These are phyloP conservation scores for Varanus komodoensis DNA, from an alignment of 2,113 vertebrate species.

Conservation along the genomic window DNA sequence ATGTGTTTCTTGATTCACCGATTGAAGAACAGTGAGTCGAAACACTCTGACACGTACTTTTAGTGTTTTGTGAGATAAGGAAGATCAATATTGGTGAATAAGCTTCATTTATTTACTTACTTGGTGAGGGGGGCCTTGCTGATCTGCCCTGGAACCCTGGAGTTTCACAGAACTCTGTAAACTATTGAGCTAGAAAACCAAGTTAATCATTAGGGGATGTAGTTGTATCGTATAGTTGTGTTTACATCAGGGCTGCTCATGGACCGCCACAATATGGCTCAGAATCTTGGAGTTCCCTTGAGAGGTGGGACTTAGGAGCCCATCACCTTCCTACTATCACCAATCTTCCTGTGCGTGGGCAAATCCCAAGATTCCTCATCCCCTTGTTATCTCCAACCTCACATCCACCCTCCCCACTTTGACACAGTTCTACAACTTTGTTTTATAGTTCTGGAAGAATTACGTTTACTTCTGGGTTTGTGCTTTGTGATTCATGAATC, in stretches of 20 bases:
- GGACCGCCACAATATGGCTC: no score
- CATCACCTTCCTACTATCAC: no score
- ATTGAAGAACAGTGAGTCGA: neutral
- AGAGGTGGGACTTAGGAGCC: no score
- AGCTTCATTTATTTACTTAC: no score
- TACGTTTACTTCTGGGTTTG: neutral
- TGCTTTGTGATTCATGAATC: no score
- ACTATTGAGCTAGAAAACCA: neutral
- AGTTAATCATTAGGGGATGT: neutral
- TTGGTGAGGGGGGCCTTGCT: neutral
- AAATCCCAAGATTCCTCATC: no score
- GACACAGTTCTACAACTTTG: no score
- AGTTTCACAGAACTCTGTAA: neutral
- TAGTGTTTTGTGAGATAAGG: no score
- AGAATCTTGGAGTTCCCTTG: no score
- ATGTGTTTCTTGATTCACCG: neutral
- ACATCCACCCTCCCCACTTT: no score
- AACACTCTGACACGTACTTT: neutral
- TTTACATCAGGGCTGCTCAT: neutral
- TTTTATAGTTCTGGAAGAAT: neutral
- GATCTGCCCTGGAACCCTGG: neutral
- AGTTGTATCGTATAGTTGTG: neutral
- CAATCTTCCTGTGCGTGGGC: no score
- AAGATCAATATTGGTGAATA: neutral
- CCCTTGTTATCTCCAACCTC: no score